Evolutionary conservation across 2,888 invertebrate species (phyloP), one percentile per base, ranked within the genome.

Genomic region (Drosophila nr. fundita): DNA sequence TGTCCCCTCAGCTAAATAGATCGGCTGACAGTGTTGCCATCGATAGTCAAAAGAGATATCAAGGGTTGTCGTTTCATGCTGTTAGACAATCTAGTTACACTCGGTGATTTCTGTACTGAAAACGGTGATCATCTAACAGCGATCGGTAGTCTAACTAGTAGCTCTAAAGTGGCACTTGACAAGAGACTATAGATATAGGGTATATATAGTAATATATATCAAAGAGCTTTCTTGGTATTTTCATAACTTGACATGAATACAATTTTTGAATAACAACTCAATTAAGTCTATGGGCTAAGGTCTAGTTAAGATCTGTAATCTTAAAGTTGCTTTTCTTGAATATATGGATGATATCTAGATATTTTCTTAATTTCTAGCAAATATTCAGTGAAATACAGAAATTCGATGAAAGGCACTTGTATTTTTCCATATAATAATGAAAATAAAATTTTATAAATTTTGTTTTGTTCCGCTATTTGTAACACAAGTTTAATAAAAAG

Each of bases 61-160:
- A 30, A 42, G 57, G 55, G 55, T 42, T 54, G 27, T 54, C 18
- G 24, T 2, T 36, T 36, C n/a, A 38, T 27, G 38, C n/a, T 29
- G 24, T 18, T 38, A 11, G 27, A 55, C 38, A 55, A n/a, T 38
- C 11, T 29, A 7, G 1, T 48, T 4, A 4, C 18, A 32, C 13
- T 8, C 24, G 4, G 8, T 45, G 45, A 24, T 24, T 45, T 7
- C 15, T 15, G 24, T 24, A 15, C 45, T 8, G 45, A 45, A 42
- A 21, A 42, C 24, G 24, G 45, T 45, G 24, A 15, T 5, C 42
- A 11, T 42, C 40, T 11, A n/a, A n/a, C n/a, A 40, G 10, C n/a
- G 40, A 40, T n/a, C 42, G 11, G 21, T 21, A 42, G 24, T 15
- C 8, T 24, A 24, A 45, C 21, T 24, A 45, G 45, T 24, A 24